Evolutionary conservation across 2,888 invertebrate genomes (phyloP).

Genomic region (Troides aeacus): DNA sequence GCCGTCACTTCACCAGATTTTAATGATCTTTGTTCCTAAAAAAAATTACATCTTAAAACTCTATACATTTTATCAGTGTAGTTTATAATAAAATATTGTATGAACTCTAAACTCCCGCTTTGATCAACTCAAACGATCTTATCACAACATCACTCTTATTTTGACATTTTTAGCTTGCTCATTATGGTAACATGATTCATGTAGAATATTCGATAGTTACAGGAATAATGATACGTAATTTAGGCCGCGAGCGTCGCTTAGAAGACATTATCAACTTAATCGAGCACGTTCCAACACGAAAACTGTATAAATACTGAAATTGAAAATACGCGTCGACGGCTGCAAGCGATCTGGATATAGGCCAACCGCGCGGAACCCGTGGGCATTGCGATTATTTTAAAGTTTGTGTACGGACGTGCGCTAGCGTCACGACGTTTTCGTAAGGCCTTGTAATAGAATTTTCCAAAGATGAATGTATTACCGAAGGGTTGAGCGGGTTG

Average conservation of each 20-base stretch:
- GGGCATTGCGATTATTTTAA: constrained; percentile 67
- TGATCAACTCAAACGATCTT: constrained; percentile 34
- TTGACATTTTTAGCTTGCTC: constrained; percentile 43
- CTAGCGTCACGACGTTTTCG: constrained; percentile 55
- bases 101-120: background rate
- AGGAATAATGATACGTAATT: constrained; percentile 70
- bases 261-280: constrained; percentile 62
- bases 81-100: background rate
- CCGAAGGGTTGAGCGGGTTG: constrained; percentile 67
- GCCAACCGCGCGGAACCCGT: constrained; percentile 70
- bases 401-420: constrained; percentile 52
- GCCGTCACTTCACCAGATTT: constrained; percentile 91
- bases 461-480: constrained; percentile 57
- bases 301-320: constrained; percentile 66
- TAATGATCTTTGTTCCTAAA: constrained; percentile 90
- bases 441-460: constrained; percentile 51
- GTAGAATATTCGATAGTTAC: constrained; percentile 71
- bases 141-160: constrained; percentile 52
- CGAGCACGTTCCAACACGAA: constrained; percentile 55
- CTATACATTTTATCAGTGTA: background rate
- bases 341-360: constrained; percentile 74
- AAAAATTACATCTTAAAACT: constrained; percentile 34
- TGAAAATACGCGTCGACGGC: constrained; percentile 51
- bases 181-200: constrained; percentile 57
- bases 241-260: constrained; percentile 67